Conservation (phyloP, 2,888 invertebrate genomes). For the Synergus gifuensis region DNA sequence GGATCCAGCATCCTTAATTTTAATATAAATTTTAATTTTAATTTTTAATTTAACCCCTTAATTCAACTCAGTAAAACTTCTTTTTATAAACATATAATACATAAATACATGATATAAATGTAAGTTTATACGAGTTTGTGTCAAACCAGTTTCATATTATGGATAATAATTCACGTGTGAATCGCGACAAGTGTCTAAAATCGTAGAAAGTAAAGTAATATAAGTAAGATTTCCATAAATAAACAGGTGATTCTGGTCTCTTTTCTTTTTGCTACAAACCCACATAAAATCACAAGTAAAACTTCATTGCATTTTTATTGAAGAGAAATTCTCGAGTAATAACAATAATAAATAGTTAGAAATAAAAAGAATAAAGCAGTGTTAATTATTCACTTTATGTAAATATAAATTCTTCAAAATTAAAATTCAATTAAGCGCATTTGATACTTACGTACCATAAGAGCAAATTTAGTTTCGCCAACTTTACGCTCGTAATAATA, state of each 20-base stretch:
- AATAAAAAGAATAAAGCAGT: background rate
- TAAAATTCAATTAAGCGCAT: background rate
- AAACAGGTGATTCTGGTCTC: background rate
- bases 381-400: background rate
- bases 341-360: background rate
- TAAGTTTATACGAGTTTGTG: background rate
- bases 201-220: slow-evolving; percentile 33
- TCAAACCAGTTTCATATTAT: slow-evolving; percentile 16
- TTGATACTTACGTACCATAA: too few species aligned
- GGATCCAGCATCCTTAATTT: too few species aligned
- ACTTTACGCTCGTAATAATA: too few species aligned
- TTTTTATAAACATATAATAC: background rate
- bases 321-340: background rate
- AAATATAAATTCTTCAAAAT: background rate
- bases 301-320: background rate
- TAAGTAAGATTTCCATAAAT: background rate
- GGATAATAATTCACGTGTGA: slow-evolving; percentile 21
- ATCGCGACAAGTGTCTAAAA: slow-evolving; percentile 18
- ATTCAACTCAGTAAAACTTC: background rate
- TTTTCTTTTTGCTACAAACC: slow-evolving; percentile 3
- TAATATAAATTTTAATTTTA: too few species aligned
- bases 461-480: too few species aligned
- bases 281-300: background rate
- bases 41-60: too few species aligned
- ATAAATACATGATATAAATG: background rate